Conservation (phyloP, 2,888 invertebrate species). For the Calameuta filiformis region DNA sequence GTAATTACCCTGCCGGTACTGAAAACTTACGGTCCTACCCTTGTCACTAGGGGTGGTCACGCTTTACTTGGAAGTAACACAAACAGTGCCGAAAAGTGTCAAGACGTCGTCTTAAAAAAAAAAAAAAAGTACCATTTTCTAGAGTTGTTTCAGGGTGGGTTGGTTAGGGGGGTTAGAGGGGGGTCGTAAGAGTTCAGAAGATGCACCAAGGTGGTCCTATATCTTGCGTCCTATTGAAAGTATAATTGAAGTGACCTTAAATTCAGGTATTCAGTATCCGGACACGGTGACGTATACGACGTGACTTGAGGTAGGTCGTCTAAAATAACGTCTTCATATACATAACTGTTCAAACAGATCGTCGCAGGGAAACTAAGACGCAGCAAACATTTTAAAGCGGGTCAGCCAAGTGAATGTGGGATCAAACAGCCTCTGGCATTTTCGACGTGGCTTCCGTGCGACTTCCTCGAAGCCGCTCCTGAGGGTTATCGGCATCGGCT, state of each 20-base stretch:
- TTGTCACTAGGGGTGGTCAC: background rate
- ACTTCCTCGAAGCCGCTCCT: background rate
- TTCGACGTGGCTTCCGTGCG: background rate
- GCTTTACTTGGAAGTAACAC: background rate
- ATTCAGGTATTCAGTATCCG: background rate
- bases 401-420: background rate
- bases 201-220: background rate
- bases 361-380: background rate
- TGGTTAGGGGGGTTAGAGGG: no score
- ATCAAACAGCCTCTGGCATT: background rate
- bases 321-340: slow-evolving; percentile 43
- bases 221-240: background rate
- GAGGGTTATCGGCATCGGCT: background rate
- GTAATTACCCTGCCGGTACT: background rate
- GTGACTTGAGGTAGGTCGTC: slow-evolving; percentile 26
- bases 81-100: background rate
- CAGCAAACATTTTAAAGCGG: background rate
- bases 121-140: background rate
- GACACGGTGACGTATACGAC: background rate
- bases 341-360: slow-evolving; percentile 33
- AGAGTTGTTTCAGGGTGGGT: background rate
- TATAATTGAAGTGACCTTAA: background rate
- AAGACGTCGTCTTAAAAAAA: background rate
- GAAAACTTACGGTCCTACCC: background rate
- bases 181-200: background rate